Evolutionary conservation across 2,888 invertebrate genomes (phyloP), one percentile per base, ranked within the genome.

Genomic region (Scrobipalpa costella): DNA sequence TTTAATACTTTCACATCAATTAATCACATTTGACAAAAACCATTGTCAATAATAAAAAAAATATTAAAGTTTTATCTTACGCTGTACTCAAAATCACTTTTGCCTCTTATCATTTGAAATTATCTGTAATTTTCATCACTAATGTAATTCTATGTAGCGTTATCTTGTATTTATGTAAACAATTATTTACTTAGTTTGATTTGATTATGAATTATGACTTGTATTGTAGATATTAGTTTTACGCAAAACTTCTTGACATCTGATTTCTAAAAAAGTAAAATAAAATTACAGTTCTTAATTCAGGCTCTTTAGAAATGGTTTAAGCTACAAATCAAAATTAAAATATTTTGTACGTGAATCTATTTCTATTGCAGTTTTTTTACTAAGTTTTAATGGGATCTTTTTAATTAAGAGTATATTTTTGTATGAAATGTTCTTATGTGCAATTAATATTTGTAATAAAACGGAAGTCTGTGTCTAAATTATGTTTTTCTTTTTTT

Each of bases 361-460:
- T 73, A 74, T 77, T 75, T 79, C 71, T 81, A 76, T 80, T 77
- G 72, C 79, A 76, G 77, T 84, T 86, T 88, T 38, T 89, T 72
- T 85, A 87, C 75, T 86, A 86, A 86, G 80, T 87, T 89, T 89
- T 90, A 85, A 77, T 85, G 82, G 81, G 80, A 82, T 83, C 73
- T 85, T 89, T 90, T 88, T 86, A 88, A 86, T 87, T 90, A 86
- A 86, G 85, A 85, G 85, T 86, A 87, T 91, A 91, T 91, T 91
- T 91, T 91, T 91, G 86, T 91, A 91, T 88, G 86, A 81, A 85
- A 86, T 80, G 81, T 88, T 86, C 86, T 88, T 88, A 89, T 84
- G 88, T 91, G 90, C 87, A 89, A 88, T 88, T 88, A 82, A 85
- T 86, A 86, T 91, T 90, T 91, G 84, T 90, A 91, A 89, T 91